Percentiles rank a stretch among this genome's conserved stretches.
Evolutionary conservation across 1,140 invertebrate genomes (phyloP).

Genomic region (Apis florea): DNA sequence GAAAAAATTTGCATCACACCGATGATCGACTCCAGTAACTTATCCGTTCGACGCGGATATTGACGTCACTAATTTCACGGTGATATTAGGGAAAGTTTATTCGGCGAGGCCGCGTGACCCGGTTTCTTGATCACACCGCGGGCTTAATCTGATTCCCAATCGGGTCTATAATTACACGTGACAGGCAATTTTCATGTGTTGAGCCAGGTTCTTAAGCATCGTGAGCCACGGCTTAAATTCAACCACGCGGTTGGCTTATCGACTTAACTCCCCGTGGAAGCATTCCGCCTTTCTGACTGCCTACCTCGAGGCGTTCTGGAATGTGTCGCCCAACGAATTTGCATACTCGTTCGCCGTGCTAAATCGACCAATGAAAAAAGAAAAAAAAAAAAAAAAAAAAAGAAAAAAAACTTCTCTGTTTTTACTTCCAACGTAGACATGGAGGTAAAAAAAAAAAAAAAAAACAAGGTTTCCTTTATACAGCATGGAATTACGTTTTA

Average conservation of each 20-base stretch:
- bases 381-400: too few relatives aligned
- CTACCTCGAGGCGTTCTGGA: too few relatives aligned
- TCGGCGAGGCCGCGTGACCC: slow-evolving; percentile 22
- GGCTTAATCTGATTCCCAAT: slow-evolving; percentile 41
- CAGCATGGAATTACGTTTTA: too few relatives aligned
- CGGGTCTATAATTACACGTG: slow-evolving; percentile 40
- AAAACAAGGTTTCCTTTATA: too few relatives aligned
- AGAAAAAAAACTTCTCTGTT: too few relatives aligned
- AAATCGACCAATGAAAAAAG: not conserved
- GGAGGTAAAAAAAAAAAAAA: too few relatives aligned
- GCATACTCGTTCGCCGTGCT: not conserved
- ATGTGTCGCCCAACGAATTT: slow-evolving; percentile 3
- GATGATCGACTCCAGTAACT: not conserved
- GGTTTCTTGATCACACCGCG: slow-evolving; percentile 27
- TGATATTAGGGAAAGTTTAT: slow-evolving; percentile 37
- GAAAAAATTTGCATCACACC: not conserved
- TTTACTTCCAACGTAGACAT: too few relatives aligned
- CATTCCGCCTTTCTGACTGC: not conserved
- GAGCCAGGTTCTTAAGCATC: slow-evolving; percentile 21
- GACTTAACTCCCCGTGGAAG: slow-evolving; percentile 21
- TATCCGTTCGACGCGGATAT: not conserved
- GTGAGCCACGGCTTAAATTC: slow-evolving; percentile 40
- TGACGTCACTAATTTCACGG: slow-evolving; percentile 26
- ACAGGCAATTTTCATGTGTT: slow-evolving; percentile 46
- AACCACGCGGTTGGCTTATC: slow-evolving; percentile 46